Evolutionary conservation across 2,113 vertebrate genomes (phyloP), one percentile per base, ranked within the genome.

Genomic region (Cariama cristata): DNA sequence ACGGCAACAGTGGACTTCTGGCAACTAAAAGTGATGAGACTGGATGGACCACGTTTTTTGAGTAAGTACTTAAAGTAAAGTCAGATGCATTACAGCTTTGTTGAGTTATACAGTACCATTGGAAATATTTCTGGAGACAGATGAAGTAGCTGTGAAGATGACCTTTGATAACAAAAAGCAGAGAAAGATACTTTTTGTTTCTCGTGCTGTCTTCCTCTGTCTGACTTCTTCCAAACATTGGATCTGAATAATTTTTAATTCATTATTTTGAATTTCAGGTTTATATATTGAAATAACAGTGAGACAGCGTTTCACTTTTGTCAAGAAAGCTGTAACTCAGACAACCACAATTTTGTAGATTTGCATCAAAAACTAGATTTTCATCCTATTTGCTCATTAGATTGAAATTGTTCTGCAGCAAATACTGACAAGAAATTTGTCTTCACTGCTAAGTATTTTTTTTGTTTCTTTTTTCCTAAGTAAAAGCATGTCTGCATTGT

Each of bases 41-140:
- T 32, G 99, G 99, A 80, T 99, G 99, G 99, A 99, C 99, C 5
- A 99, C 99, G 8, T 99, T 99, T 97, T 99, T 99, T 89, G 99
- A 99, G 99, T 99, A 98, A 99, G 99, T 99, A 94, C 9, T 71
- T 76, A 26, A 40, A 88, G 71, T 32, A 8, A 73, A 62, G 8
- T 69, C 11, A 45, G 26, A 13, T 73, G n/a, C 40, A 30, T 27
- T 64, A 16, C 4, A 28, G 28, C 50, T 81, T 68, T n/a, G 28
- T 24, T 56, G 76, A 38, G 55, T 56, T 76, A 8, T 12, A 5
- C 40, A 24, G 14, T 24, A 50, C 30, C 32, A 6, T 76, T 73
- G 80, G 35, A 80, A 79, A 40, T 89, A 77, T 60, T 92, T 85
- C 50, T 66, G 35, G 26, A 60, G 30, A 5, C 28, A 32, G 68